Evolutionary conservation across 1,140 invertebrate genomes (phyloP), one percentile per base, ranked within the genome.

Genomic region (Thaumatotibia leucotreta): DNA sequence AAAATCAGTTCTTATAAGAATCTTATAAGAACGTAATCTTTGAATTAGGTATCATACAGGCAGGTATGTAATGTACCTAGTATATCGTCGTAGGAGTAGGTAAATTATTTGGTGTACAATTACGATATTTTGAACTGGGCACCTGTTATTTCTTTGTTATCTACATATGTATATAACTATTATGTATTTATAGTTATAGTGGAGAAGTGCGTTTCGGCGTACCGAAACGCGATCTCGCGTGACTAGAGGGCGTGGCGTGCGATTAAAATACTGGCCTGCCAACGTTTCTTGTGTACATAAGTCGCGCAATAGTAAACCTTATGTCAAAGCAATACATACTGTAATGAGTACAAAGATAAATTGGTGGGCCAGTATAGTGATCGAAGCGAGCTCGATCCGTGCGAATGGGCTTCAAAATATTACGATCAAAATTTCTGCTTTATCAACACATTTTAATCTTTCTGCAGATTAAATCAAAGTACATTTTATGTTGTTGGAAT

Each of bases 181-280:
- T n/a, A n/a, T n/a, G n/a, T n/a, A n/a, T n/a, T n/a, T n/a, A n/a
- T n/a, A n/a, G 17, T 45, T 45, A 45, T 45, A 45, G 17, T 45
- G 4, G 66, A 66, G 73, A 66, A 58, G 54, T 67, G 68, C 65
- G 72, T 77, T 76, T 64, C 70, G 64, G 77, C 77, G 65, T 74
- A 75, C 66, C 35, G 52, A 77, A 89, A 89, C 86, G 87, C 87
- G 84, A 89, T 84, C 77, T 89, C 74, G 87, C 87, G 87, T 89
- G 87, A 84, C 84, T 32, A 63, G 72, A 71, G 77, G 85, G 84
- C 80, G 83, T 75, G 77, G 80, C 71, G 63, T 79, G 69, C 76
- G 77, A 80, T 88, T 89, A 89, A 86, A 89, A 84, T 83, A 84
- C 39, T 45, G 17, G 39, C 39, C 39, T n/a, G 17, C 39, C 39